Evolutionary conservation across 2,797 vertebrate species (phyloP).

Genomic region (Sebastes goodei): DNA sequence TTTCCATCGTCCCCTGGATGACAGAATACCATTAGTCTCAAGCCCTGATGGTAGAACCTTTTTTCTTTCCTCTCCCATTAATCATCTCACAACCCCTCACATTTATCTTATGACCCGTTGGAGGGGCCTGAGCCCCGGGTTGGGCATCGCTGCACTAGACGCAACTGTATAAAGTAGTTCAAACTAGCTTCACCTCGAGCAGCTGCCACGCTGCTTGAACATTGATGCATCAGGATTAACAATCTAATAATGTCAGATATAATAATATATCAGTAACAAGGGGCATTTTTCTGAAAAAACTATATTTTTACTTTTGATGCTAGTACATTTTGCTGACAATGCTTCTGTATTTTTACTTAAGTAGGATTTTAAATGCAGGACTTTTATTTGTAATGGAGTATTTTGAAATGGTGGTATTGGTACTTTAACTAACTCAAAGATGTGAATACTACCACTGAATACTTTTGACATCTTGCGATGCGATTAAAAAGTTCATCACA

Average conservation of each 20-base stretch:
- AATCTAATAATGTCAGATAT: neutral
- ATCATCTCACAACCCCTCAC: neutral
- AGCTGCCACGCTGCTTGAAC: neutral
- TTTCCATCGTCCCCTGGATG: no score
- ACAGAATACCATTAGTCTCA: no score
- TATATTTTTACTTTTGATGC: neutral
- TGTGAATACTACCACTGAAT: neutral
- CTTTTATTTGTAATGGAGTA: neutral
- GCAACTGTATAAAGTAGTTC: neutral
- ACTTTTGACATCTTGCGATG: neutral
- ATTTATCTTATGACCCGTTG: neutral
- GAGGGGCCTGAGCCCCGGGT: no score
- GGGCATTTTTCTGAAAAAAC: neutral
- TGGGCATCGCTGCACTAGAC: neutral
- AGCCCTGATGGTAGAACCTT: no score
- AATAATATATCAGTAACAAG: neutral
- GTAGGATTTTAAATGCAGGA: neutral
- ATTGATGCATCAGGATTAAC: neutral
- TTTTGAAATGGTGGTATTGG: neutral
- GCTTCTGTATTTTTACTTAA: neutral
- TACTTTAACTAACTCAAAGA: neutral
- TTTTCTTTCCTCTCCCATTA: neutral
- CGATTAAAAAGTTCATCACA: neutral
- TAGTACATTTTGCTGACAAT: neutral
- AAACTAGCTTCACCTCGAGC: neutral